Evolutionary conservation across 2,888 invertebrate genomes (phyloP).

Genomic region (Drosophila prostipennis): DNA sequence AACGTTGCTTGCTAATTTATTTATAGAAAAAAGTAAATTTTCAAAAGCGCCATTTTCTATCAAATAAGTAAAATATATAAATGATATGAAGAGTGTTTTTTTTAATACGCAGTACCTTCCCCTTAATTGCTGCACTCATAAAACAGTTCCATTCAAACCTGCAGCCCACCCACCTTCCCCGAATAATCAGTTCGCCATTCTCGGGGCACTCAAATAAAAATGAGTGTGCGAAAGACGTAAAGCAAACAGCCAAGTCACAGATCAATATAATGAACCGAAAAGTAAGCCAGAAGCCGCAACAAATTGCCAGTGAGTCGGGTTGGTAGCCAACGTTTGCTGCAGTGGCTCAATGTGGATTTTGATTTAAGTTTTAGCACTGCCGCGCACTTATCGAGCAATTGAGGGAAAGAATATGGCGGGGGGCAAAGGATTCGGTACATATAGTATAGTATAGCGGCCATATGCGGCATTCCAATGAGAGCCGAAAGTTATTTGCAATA

Average conservation of each 20-base stretch:
- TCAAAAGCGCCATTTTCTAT: too few species aligned
- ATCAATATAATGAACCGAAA: slow-evolving; percentile 51
- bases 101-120: not conserved
- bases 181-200: slow-evolving; percentile 13
- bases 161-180: not conserved
- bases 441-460: slow-evolving; percentile 47
- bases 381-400: slow-evolving; percentile 73
- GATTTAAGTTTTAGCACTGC: slow-evolving; percentile 63
- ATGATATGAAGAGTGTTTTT: too few species aligned
- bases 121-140: slow-evolving; percentile 30
- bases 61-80: not conserved
- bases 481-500: slow-evolving; percentile 70
- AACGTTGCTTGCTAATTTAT: too few species aligned
- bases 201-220: slow-evolving; percentile 39
- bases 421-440: slow-evolving; percentile 5
- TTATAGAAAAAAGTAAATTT: too few species aligned
- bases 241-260: slow-evolving; percentile 30
- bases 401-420: slow-evolving; percentile 15
- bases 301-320: slow-evolving; percentile 51
- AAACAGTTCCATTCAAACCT: slow-evolving; percentile 8
- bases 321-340: slow-evolving; percentile 35
- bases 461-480: slow-evolving; percentile 79
- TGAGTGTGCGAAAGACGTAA: slow-evolving; percentile 44
- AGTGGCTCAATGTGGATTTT: slow-evolving; percentile 56
- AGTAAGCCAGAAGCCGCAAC: slow-evolving; percentile 50